Base-by-base conservation (phyloP, 2,888 invertebrate species). In the Synergus gifuensis region DNA sequence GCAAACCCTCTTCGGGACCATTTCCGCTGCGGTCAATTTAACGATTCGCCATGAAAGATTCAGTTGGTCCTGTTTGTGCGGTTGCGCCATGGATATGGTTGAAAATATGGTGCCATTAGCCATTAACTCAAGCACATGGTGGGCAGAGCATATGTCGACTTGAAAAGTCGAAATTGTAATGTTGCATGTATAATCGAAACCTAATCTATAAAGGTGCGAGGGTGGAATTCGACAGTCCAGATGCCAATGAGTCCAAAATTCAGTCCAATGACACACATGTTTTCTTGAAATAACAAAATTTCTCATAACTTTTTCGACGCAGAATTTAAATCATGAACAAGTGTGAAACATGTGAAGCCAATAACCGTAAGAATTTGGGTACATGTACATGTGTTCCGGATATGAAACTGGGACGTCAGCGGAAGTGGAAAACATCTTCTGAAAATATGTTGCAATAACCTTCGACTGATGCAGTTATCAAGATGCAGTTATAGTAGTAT, bases 21-120 rank as follows among this genome's bases (percentile, higher is more conserved):
- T 36, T 73, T 73, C 73, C 73, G 73, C 73, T 73, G 28, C 36
- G 73, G 73, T 73, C 73, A 73, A 73, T 73, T 73, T 73, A 73
- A 73, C 73, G 49, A 73, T 73, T 73, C 49, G 54, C 73, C 36
- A 73, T 73, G 49, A 49, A 73, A 73, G 73, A 73, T 49, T 54
- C 73, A 36, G 49, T 36, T 36, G 36, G 36, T 49, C 28, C 62
- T 62, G 22, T 73, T 73, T 73, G 54, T 73, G 54, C 49, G 73
- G 49, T 73, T 54, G 28, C n/a, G 49, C 49, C 36, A 73, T 54
- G n/a, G 54, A 73, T 49, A 73, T 73, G 73, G 49, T 28, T 54
- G 28, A 22, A 69, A 49, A 73, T 54, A 73, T 73, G n/a, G 22
- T 73, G 11, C 54, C n/a, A 49, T 73, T 73, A 54, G 36, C 73